phyloP scores from a whole-genome alignment of 2,113 vertebrate genomes.

The Syngnathus typhle region DNA sequence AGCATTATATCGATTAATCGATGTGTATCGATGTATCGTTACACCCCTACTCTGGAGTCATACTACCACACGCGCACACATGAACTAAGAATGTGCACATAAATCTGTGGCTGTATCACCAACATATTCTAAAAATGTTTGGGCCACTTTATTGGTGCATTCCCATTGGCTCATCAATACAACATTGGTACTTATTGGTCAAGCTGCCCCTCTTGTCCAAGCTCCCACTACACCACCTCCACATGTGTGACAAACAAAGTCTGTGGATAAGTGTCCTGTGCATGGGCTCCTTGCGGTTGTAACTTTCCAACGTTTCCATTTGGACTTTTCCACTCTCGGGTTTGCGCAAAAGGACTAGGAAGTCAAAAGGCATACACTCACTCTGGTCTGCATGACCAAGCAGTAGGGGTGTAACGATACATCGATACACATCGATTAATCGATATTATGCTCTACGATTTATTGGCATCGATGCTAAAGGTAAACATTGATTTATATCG shows the following conservation, averaged over 20 bases:
- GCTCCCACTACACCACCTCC: constrained; percentile 24
- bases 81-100: constrained; percentile 35
- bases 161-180: too few species aligned
- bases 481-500: too few species aligned
- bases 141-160: neutral
- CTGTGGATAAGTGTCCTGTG: constrained; percentile 61
- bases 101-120: constrained; percentile 17
- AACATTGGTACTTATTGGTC: too few species aligned
- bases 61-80: constrained; percentile 31
- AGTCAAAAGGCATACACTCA: neutral
- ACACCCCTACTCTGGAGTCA: constrained; percentile 49
- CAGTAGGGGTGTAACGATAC: too few species aligned
- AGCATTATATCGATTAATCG: too few species aligned
- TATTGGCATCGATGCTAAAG: too few species aligned
- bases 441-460: too few species aligned
- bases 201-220: constrained; percentile 32
- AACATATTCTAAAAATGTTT: neutral
- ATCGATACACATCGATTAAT: too few species aligned
- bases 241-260: constrained; percentile 23
- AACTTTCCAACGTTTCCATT: constrained; percentile 57
- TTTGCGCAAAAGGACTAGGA: too few species aligned
- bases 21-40: too few species aligned
- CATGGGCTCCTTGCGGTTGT: constrained; percentile 50
- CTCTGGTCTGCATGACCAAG: neutral
- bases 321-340: constrained; percentile 52